Evolutionary conservation across 2,888 invertebrate species (phyloP), one percentile per base, ranked within the genome.

Genomic region (Dicroscelio sp.): DNA sequence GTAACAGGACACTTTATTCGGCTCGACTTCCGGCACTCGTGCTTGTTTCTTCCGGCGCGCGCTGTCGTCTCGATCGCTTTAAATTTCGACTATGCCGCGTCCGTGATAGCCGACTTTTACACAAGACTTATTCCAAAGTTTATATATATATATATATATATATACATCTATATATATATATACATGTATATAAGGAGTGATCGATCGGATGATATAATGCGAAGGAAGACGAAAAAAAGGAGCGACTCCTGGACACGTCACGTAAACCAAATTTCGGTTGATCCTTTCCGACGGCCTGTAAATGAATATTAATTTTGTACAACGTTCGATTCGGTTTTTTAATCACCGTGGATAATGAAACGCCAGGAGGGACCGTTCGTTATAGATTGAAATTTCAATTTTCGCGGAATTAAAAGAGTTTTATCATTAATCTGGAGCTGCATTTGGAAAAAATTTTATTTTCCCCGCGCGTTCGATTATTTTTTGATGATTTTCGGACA

Each of bases 1-100:
- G 90, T 90, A 93, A 91, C 90, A 84, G 83, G 92, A 91, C 90
- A 92, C 91, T 92, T 91, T 90, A 92, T 88, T 80, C 90, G 71
- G 83, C 82, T 60, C 55, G 88, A 88, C 88, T 88, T 88, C 88
- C 88, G 88, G 76, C 82, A 69, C 83, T 88, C 58, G 76, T 83
- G 76, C 76, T 83, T 83, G 76, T 76, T 88, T 73, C 65, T 88
- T 88, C 76, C 76, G 65, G 69, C 82, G 33, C 43, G 35, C 63
- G 52, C 86, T 78, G 86, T 86, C 73, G 76, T 43, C 69, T 76
- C 88, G 88, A 88, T 88, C 76, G 75, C 69, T 76, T 69, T 58
- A 83, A 82, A 76, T 88, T 83, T 82, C 82, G 87, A 30, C 84
- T 52, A 71, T 33, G 30, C 73, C 60, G 67, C 60, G 67, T 52